A percentile compares a stretch with the other conserved stretches of the same genome.
These are phyloP conservation scores for Aricia agestis DNA, from an alignment of 1,140 invertebrate species.

Conservation along the genomic window DNA sequence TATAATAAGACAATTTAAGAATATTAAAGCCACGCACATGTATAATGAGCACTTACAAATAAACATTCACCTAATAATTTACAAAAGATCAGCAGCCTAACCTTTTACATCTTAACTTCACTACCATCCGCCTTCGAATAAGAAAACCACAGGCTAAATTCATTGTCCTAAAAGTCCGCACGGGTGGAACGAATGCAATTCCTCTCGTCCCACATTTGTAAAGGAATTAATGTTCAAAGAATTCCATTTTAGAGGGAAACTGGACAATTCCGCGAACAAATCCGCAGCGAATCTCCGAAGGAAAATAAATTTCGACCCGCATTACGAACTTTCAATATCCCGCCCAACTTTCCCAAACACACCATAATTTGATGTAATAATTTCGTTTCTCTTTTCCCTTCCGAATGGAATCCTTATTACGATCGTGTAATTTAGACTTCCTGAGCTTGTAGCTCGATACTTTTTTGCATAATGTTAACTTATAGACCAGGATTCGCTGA, in stretches of 20 bases:
- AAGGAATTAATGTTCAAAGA: slow-evolving; percentile 33
- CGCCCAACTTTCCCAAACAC: slow-evolving; percentile 24
- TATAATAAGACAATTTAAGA: too few relatives aligned
- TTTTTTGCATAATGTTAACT: not conserved
- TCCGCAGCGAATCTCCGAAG: slow-evolving; percentile 35
- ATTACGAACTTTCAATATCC: slow-evolving; percentile 38
- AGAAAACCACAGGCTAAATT: slow-evolving; percentile 17
- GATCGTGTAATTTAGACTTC: not conserved
- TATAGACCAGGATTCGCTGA: not conserved
- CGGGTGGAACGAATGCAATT: slow-evolving; percentile 26
- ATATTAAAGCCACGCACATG: too few relatives aligned
- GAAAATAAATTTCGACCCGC: slow-evolving; percentile 36
- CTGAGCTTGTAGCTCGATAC: not conserved
- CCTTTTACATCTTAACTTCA: slow-evolving; percentile 1
- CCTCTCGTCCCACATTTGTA: slow-evolving; percentile 25
- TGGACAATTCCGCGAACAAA: slow-evolving; percentile 33
- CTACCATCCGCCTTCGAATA: not conserved
- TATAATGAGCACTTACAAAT: too few relatives aligned
- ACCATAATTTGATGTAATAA: slow-evolving; percentile 29
- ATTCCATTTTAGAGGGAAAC: slow-evolving; percentile 28
- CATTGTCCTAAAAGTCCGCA: slow-evolving; percentile 22
- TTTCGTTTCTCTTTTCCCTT: slow-evolving; percentile 23
- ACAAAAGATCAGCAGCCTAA: not conserved
- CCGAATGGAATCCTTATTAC: slow-evolving; percentile 7
- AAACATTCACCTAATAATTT: too few relatives aligned